phyloP scores from a whole-genome alignment of 1,140 invertebrate genomes.

The Drosophila jambulina region DNA sequence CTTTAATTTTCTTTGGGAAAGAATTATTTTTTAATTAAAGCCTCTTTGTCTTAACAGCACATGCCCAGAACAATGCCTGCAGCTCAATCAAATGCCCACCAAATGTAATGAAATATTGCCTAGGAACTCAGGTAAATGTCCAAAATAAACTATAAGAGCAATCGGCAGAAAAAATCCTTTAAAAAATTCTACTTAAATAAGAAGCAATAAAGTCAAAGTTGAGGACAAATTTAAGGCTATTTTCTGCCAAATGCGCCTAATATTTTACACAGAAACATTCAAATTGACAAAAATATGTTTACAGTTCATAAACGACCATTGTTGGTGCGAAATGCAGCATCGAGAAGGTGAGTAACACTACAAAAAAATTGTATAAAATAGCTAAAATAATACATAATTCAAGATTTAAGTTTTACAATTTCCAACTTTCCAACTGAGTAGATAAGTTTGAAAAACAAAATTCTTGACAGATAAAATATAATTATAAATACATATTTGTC shows the following conservation, averaged over 20 bases:
- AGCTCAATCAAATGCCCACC: conserved; percentile 85
- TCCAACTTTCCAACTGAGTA: neutral
- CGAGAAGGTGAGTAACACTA: conserved; percentile 65
- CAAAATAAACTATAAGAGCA: neutral
- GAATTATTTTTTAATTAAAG: neutral
- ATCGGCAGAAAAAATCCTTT: neutral
- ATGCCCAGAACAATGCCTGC: conserved; percentile 53
- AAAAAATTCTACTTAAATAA: neutral
- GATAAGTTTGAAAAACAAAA: neutral
- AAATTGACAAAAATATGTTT: conserved; percentile 12
- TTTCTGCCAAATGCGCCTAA: neutral
- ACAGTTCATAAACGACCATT: conserved; percentile 88
- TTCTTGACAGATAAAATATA: neutral
- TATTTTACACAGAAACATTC: neutral
- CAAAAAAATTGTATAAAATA: neutral
- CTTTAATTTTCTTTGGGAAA: too few species aligned
- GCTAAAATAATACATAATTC: neutral
- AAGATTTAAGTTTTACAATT: neutral
- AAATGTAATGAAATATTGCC: conserved; percentile 87
- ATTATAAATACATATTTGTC: neutral
- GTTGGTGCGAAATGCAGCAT: conserved; percentile 88
- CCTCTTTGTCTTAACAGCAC: conserved; percentile 26
- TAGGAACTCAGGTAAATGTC: conserved; percentile 72
- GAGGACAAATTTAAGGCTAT: neutral
- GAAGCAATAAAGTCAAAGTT: neutral